Evolutionary conservation across 1,140 invertebrate genomes (phyloP), one percentile per base, ranked within the genome.

Genomic region (Halyomorpha halys): DNA sequence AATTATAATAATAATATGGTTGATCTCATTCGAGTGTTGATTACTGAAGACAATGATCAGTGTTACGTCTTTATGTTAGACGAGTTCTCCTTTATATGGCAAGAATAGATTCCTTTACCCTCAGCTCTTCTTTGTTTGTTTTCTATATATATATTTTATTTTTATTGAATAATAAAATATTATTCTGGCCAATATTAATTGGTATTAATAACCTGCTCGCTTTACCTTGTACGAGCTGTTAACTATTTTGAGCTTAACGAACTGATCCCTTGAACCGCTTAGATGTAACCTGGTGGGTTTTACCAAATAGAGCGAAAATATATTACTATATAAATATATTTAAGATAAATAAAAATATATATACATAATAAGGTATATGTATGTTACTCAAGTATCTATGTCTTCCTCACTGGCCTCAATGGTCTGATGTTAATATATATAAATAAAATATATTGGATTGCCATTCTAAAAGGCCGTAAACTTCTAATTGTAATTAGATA

Each of bases 331-430:
- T 30, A 39, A 39, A 25, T 56, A 25, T 56, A 23, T 56, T 23
- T 23, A 56, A 23, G 23, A 56, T 11, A 56, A 19, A 19, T 49
- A 56, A 11, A 56, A 23, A 56, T 53, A 63, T 30, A 63, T 63
- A 53, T 54, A 54, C 27, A 53, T 27, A 39, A 25, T 18, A 63
- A 27, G 53, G 18, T 53, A 53, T 34, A 63, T 53, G 62, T 64
- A 64, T 64, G 23, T 45, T 62, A 67, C 66, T 67, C 66, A 67
- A 67, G 66, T 62, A 67, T 67, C 66, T 67, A 67, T 67, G 66
- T 67, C 66, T 67, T 67, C 66, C 66, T 64, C 56, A 64, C 25
- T 64, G 63, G 63, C 63, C 63, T 64, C 63, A 44, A 30, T 27
- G 62, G 62, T 63, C 62, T 63, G 30, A 54, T 63, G 21, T 51